These are phyloP conservation scores for Actinemys pallida DNA, from an alignment of 2,113 vertebrate species.

Conservation along the genomic window DNA sequence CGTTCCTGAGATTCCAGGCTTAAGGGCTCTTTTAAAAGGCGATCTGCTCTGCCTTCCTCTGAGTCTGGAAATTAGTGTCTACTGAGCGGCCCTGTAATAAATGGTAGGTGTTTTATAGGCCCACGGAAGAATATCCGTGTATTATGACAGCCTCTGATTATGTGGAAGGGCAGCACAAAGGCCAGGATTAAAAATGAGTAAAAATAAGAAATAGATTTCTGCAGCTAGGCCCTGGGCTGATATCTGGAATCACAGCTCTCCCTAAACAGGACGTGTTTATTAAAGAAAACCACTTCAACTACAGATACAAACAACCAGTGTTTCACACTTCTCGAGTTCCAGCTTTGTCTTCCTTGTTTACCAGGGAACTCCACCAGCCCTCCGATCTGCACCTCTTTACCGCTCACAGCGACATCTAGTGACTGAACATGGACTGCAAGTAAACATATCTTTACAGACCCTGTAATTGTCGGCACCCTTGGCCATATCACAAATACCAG, in stretches of 20 bases:
- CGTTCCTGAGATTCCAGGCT: neutral
- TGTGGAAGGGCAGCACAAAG: neutral
- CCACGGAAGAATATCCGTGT: fast-evolving
- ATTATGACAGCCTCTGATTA: neutral
- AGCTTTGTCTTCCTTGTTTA: neutral
- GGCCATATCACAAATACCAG: no score
- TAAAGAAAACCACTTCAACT: fast-evolving
- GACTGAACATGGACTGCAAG: neutral
- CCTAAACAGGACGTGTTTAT: neutral
- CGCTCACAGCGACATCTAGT: neutral
- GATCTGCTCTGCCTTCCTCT: neutral
- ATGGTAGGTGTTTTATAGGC: neutral
- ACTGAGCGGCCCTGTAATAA: slow-evolving; percentile 29
- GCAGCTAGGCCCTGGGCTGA: neutral
- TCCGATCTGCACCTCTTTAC: fast-evolving
- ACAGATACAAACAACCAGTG: neutral
- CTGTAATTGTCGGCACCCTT: neutral
- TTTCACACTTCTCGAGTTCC: neutral
- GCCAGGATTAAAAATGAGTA: fast-evolving
- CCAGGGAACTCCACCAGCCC: neutral
- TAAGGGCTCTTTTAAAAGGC: neutral
- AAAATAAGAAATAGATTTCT: neutral
- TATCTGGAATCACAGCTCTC: neutral
- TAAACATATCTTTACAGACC: neutral
- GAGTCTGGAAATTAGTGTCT: neutral